Conservation (phyloP, 2,888 invertebrate genomes). For the Schrankia costaestrigalis region DNA sequence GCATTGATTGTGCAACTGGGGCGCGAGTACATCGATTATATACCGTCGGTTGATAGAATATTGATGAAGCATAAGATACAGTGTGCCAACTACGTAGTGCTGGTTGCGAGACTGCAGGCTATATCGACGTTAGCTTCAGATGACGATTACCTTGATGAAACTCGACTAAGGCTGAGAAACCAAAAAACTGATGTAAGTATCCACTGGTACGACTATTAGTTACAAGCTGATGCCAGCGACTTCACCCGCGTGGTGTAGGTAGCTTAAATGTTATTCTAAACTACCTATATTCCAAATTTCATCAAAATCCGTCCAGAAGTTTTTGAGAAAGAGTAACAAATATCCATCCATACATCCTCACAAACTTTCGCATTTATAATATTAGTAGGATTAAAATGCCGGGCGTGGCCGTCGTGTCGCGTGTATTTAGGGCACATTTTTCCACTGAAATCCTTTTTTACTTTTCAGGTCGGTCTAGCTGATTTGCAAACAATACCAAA, state of each 20-base stretch:
- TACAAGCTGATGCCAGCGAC: too few relatives aligned
- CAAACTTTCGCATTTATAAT: too few relatives aligned
- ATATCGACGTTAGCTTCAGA: constrained; percentile 89
- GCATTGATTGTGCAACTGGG: constrained; percentile 94
- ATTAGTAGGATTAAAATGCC: too few relatives aligned
- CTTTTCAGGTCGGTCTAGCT: constrained; percentile 49
- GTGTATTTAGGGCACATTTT: too few relatives aligned
- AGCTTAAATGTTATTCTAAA: too few relatives aligned
- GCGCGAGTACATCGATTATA: constrained; percentile 94
- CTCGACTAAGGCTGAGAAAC: constrained; percentile 83
- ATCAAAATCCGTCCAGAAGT: too few relatives aligned
- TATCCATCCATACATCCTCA: too few relatives aligned
- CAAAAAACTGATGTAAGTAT: constrained; percentile 85
- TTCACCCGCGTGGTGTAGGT: too few relatives aligned
- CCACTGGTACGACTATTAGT: not conserved
- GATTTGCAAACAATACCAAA: constrained; percentile 86
- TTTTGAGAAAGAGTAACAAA: too few relatives aligned
- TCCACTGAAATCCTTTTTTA: not conserved
- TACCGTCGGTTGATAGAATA: constrained; percentile 94
- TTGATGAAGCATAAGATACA: constrained; percentile 89
- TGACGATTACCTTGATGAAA: constrained; percentile 84
- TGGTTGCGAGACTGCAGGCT: constrained; percentile 87
- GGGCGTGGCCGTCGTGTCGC: not conserved
- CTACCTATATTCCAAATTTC: too few relatives aligned
- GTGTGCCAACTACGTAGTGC: constrained; percentile 88